Percentiles rank a stretch among this genome's conserved stretches.
These are phyloP conservation scores for Streblospio benedicti DNA, from an alignment of 1,140 invertebrate species.

Conservation along the genomic window DNA sequence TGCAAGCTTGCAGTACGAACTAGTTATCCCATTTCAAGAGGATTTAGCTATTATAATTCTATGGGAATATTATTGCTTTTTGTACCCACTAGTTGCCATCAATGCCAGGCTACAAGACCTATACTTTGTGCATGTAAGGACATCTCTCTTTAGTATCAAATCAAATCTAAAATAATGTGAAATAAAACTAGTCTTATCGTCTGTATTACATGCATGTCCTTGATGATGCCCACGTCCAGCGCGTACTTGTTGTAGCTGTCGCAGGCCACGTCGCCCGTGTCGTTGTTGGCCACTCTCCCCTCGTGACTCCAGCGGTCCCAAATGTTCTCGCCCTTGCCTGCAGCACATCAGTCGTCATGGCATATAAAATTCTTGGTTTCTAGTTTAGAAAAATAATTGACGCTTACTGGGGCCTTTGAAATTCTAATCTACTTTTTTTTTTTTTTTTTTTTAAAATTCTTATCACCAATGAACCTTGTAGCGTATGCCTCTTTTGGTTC, in stretches of 20 bases:
- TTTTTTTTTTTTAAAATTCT: too few relatives aligned
- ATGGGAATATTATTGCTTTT: not conserved
- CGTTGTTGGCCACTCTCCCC: conserved; percentile 49
- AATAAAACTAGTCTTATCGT: not conserved
- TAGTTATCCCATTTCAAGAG: too few relatives aligned
- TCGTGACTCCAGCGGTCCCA: conserved; percentile 56
- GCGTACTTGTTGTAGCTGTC: conserved; percentile 61
- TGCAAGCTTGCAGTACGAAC: too few relatives aligned
- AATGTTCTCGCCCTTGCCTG: conserved; percentile 47
- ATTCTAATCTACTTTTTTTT: too few relatives aligned
- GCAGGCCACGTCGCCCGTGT: conserved; percentile 57
- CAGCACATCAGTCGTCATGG: too few relatives aligned
- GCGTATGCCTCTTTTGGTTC: too few relatives aligned
- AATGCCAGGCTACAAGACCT: too few relatives aligned
- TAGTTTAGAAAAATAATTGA: too few relatives aligned
- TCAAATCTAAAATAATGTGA: not conserved
- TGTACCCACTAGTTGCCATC: too few relatives aligned
- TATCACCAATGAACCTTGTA: too few relatives aligned
- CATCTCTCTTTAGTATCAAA: not conserved
- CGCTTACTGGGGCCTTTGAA: too few relatives aligned
- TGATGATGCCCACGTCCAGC: conserved; percentile 57
- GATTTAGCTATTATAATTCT: not conserved
- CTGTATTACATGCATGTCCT: conserved; percentile 41
- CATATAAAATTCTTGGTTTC: too few relatives aligned
- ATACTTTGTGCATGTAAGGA: not conserved